These are phyloP conservation scores for Natator depressus DNA, from an alignment of 2,113 vertebrate species.

Conservation along the genomic window DNA sequence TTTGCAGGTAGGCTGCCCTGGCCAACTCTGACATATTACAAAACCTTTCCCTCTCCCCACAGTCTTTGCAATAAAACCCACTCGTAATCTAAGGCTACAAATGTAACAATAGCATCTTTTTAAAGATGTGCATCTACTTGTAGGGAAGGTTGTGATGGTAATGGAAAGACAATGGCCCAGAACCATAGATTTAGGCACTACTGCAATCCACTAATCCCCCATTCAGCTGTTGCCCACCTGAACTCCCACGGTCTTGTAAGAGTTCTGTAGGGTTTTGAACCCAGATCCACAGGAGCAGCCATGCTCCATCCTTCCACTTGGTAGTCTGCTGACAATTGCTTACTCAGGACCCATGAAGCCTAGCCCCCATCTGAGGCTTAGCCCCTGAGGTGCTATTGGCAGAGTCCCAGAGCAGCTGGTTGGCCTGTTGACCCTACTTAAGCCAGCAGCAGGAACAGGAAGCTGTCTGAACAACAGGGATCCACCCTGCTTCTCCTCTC, in stretches of 20 bases:
- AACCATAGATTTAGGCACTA: background rate
- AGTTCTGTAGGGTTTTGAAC: too few relatives aligned
- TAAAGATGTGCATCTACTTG: slow-evolving; percentile 17
- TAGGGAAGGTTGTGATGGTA: background rate
- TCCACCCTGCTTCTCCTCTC: too few relatives aligned
- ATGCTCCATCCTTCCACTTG: too few relatives aligned
- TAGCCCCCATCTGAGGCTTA: too few relatives aligned
- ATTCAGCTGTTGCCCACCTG: background rate
- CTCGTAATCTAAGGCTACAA: slow-evolving; percentile 16
- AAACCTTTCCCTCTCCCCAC: background rate
- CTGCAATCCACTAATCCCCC: background rate
- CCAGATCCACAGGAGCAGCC: too few relatives aligned
- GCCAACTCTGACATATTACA: background rate
- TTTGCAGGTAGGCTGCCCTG: background rate
- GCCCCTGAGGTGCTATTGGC: too few relatives aligned
- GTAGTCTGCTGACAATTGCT: too few relatives aligned
- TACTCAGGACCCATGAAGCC: too few relatives aligned
- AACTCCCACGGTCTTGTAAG: background rate
- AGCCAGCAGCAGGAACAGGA: too few relatives aligned
- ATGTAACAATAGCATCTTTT: background rate
- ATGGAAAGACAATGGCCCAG: background rate
- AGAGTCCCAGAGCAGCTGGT: too few relatives aligned
- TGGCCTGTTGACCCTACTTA: too few relatives aligned
- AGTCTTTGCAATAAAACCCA: background rate
- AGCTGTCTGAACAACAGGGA: too few relatives aligned